Evolutionary conservation across 2,888 invertebrate genomes (phyloP), one percentile per base, ranked within the genome.

Genomic region (Eupithecia abbreviata): DNA sequence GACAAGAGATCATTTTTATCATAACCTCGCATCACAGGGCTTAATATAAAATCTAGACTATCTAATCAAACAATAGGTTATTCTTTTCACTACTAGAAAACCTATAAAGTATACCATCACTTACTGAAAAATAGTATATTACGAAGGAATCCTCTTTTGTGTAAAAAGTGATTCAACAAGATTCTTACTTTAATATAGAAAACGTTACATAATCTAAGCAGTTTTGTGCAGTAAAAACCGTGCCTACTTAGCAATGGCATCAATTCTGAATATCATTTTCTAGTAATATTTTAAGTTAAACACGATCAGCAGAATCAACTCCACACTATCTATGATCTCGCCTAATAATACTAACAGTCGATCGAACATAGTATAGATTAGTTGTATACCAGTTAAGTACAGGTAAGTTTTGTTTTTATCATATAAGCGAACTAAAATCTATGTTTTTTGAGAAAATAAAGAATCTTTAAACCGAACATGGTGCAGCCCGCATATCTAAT

Each of bases 1-100:
- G 82, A 86, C 82, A 58, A 88, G 92, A 92, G 92, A 93, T 92
- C 92, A 91, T 88, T 89, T 88, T 85, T 85, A 87, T 86, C 85
- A 87, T 87, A 87, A 84, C 84, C 85, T 85, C 84, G 30, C 69
- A 69, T 69, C 69, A 69, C 69, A 69, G 69, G 47, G 47, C 47
- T 18, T 47, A 47, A 45, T 69, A 68, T 47, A 83, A 79, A 74
- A 85, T 80, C 82, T 85, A 78, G 47, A 68, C 43, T 45, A 68
- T 45, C n/a, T 69, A 47, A n/a, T 68, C 42, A 68, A 68, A 68
- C 43, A 45, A 68, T 18, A 45, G 45, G 12, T 71, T 45, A 62
- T 47, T 45, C 15, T 69, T 69, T 45, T 9, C 45, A 69, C 69
- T 47, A 69, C 18, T n/a, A 69, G 69, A 47, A 69, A 69, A 45